Evolutionary conservation across 2,888 invertebrate species (phyloP), one percentile per base, ranked within the genome.

Genomic region (Brachylomia viminalis): DNA sequence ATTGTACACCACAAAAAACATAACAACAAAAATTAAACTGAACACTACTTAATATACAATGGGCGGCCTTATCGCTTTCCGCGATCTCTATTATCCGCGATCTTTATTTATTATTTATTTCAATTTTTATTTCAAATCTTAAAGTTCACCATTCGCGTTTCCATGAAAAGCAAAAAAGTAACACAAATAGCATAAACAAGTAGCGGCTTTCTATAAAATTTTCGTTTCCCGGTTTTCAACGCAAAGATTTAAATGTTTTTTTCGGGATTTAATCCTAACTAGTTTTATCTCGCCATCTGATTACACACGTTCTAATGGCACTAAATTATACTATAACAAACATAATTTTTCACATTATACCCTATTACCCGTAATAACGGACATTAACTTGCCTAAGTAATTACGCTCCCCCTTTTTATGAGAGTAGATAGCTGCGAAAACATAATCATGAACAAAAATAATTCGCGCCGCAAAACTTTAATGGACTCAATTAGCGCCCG

Each of bases 401-500:
- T 88, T 88, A 86, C 83, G 74, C 78, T 80, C 72, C 82, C 89
- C 86, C 83, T 80, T 86, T 88, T 88, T 88, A 83, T 86, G 82
- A 75, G 83, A 84, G 84, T 17, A 88, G 82, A 86, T 87, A 88
- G 88, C 87, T 72, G 67, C 82, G 82, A 84, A 88, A 88, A 89
- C 87, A 89, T 87, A 88, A 89, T 89, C 88, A 85, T 83, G 84
- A 75, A 86, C 82, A 85, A 88, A 89, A 91, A 90, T 91, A 90
- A 90, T 89, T 87, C 84, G 77, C 77, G 33, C 80, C 87, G 89
- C 88, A 87, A 89, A 91, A 91, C 89, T 90, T 89, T 90, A 92
- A 92, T 91, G 91, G 90, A 90, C 87, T 91, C 91, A 92, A 92
- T 92, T 92, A 93, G 90, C 83, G 88, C 83, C 79, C 85, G 86